A percentile compares a stretch with the other conserved stretches of the same genome.
Conservation (phyloP, 2,113 vertebrate species). For the Fregetta grallaria region DNA sequence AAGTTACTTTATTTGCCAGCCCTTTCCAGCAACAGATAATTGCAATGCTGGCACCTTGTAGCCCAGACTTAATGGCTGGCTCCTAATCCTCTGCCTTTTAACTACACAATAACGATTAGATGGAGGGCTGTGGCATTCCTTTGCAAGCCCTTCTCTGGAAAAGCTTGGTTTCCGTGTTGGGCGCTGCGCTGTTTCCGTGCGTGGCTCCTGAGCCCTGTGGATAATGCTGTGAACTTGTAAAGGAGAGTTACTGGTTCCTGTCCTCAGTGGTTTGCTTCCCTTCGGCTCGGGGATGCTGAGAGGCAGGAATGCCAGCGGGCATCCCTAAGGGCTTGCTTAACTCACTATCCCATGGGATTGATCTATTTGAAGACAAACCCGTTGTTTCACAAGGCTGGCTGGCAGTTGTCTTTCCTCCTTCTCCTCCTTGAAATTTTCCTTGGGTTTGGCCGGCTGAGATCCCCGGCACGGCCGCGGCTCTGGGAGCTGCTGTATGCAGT, state of each 20-base stretch:
- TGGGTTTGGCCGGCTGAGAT: not conserved
- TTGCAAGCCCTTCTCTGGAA: not conserved
- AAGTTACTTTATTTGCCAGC: not conserved
- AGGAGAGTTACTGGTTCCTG: not conserved
- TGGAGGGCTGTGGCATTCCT: not conserved
- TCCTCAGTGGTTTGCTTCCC: not conserved
- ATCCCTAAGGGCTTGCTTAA: not conserved
- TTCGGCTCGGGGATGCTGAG: rapidly evolving
- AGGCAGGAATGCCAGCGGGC: not conserved
- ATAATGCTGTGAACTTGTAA: not conserved
- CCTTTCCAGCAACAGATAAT: not conserved
- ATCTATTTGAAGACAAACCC: not conserved
- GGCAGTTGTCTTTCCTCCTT: not conserved
- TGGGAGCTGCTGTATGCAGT: not conserved
- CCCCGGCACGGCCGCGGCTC: rapidly evolving
- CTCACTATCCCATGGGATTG: rapidly evolving
- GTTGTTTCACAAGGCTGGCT: not conserved
- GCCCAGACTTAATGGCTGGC: not conserved
- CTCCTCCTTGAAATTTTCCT: not conserved
- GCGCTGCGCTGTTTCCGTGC: not conserved
- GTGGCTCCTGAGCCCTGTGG: not conserved
- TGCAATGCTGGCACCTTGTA: not conserved
- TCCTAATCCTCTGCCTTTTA: not conserved
- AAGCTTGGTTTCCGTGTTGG: not conserved
- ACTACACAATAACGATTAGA: rapidly evolving